Evolutionary conservation across 2,113 vertebrate species (phyloP), one percentile per base, ranked within the genome.

Genomic region (Suricata suricatta): DNA sequence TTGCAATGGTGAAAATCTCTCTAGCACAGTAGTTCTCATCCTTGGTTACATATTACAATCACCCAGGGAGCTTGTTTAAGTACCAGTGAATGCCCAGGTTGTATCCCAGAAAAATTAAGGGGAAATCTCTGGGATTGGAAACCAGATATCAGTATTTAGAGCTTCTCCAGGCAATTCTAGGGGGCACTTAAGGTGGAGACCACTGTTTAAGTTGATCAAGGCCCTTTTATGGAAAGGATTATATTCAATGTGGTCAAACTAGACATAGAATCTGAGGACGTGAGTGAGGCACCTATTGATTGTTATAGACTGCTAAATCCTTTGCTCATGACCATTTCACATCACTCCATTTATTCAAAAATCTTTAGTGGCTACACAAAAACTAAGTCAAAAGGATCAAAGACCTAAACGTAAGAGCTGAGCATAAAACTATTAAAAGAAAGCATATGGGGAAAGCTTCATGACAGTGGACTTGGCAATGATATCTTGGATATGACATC

Each of bases 161-260:
- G 19, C 11, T 77, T 95, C 25, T 84, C 60, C n/a, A 57, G 15
- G 50, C 88, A 92, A 88, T 91, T 77, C 66, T 60, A 91, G 38
- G 4, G 19, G 4, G 19, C 63, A 84, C 23, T 66, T 44, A 81
- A 44, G 16, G 15, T 72, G 88, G 54, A 94, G 33, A 87, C 14
- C 57, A 74, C 9, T 77, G 31, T 44, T 92, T 10, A 77, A 63
- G 79, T 15, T 88, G 52, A 90, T 52, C 31, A 95, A 19, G 54
- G 52, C 21, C 95, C 60, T 95, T 95, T 77, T 90, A 83, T 2
- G 92, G 93, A 98, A 86, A 98, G 96, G 96, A 97, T 76, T 97
- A 25, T 76, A 97, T 96, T 98, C 92, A 90, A 60, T 83, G 94
- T 52, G 66, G 93, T 96, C 97, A 98, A 96, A 96, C 27, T 47